phyloP scores from a whole-genome alignment of 1,140 invertebrate species.

The Heliothis virescens region DNA sequence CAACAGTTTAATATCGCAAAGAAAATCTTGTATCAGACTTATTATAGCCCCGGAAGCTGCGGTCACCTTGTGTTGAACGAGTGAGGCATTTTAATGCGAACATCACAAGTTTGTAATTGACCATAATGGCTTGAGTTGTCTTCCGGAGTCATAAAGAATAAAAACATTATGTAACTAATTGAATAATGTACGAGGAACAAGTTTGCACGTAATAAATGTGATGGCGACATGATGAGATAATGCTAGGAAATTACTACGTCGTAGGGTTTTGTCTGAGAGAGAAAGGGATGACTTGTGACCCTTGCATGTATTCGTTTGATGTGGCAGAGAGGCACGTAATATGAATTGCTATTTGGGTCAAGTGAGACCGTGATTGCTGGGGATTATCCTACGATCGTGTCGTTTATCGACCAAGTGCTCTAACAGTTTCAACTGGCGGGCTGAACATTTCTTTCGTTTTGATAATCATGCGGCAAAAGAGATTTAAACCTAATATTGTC shows the following conservation, averaged over 20 bases:
- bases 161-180: conserved; percentile 36
- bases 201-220: conserved; percentile 13
- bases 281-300: conserved; percentile 21
- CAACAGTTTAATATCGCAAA: conserved; percentile 10
- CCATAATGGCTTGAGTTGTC: conserved; percentile 24
- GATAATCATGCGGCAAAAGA: neutral
- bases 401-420: conserved; percentile 22
- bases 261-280: conserved; percentile 16
- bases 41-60: conserved; percentile 17
- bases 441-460: conserved; percentile 3
- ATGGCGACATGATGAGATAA: conserved; percentile 8
- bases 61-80: conserved; percentile 28
- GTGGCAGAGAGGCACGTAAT: conserved; percentile 27
- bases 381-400: conserved; percentile 41
- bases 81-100: conserved; percentile 39
- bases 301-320: conserved; percentile 32
- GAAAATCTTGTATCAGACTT: conserved; percentile 12
- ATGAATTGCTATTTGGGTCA: conserved; percentile 47
- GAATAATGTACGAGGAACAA: conserved; percentile 9
- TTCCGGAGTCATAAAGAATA: conserved; percentile 41
- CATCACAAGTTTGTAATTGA: conserved; percentile 44
- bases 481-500: neutral
- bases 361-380: conserved; percentile 42
- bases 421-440: conserved; percentile 16
- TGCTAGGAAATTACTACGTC: conserved; percentile 3